Evolutionary conservation across 2,888 invertebrate genomes (phyloP).

Genomic region (Agrypnus murinus): DNA sequence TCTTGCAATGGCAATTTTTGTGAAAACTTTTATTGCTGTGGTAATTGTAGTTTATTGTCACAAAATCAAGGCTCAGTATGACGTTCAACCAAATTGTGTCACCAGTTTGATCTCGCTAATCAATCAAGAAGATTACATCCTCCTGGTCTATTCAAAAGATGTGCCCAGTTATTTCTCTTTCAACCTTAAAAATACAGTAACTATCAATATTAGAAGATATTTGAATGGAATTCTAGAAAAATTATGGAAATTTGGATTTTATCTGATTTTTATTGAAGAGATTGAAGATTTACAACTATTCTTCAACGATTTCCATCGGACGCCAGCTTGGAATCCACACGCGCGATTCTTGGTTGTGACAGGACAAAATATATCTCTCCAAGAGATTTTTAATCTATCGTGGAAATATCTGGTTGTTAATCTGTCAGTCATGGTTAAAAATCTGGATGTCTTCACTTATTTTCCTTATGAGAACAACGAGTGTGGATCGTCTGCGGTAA

Average conservation of each 20-base stretch:
- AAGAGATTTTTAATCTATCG: not conserved
- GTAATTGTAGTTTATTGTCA: too few relatives aligned
- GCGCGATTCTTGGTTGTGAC: not conserved
- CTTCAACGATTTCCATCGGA: not conserved
- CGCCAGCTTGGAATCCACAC: slow-evolving; percentile 9
- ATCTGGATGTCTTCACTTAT: not conserved
- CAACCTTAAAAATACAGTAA: not conserved
- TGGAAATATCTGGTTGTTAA: not conserved
- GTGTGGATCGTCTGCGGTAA: not conserved
- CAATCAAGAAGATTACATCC: not conserved
- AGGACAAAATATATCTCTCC: not conserved
- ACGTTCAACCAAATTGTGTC: not conserved
- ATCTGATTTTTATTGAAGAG: not conserved
- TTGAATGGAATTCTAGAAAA: not conserved
- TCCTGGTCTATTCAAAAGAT: not conserved
- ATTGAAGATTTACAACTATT: not conserved
- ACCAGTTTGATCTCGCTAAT: not conserved
- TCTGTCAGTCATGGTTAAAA: not conserved
- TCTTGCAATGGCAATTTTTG: too few relatives aligned
- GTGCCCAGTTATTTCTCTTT: not conserved
- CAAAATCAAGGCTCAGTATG: not conserved
- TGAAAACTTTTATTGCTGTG: too few relatives aligned
- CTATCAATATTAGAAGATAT: not conserved
- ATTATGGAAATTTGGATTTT: slow-evolving; percentile 10
- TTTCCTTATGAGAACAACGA: slow-evolving; percentile 8